phyloP scores from a whole-genome alignment of 2,797 vertebrate genomes.

The Microctenopoma stevenorrisi region DNA sequence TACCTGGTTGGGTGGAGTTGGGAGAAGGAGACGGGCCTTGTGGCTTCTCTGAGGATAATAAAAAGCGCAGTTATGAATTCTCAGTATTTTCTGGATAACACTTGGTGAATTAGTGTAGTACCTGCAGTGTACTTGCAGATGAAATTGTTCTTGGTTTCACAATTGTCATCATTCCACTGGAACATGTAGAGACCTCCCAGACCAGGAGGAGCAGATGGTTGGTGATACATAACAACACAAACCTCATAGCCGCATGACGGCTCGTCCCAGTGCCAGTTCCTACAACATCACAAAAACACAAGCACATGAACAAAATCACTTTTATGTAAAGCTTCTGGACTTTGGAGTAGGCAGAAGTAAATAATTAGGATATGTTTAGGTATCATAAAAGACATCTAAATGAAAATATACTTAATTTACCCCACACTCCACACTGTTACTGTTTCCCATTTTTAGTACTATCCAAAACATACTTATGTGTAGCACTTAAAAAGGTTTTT shows the following conservation, averaged over 20 bases:
- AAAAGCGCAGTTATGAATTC: background rate
- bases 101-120: conserved; percentile 48
- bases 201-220: conserved; percentile 89
- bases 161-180: conserved; percentile 97
- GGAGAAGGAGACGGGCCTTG: conserved; percentile 54
- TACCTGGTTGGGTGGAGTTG: conserved; percentile 78
- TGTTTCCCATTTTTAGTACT: background rate
- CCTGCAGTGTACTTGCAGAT: conserved; percentile 96
- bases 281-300: conserved; percentile 59
- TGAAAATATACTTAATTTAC: no score
- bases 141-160: conserved; percentile 96
- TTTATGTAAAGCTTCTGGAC: background rate
- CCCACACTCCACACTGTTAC: background rate
- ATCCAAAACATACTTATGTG: background rate
- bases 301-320: background rate
- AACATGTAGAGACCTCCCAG: conserved; percentile 92
- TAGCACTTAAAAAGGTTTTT: fast-evolving
- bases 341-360: no score
- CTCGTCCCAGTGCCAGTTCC: conserved; percentile 97
- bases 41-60: conserved; percentile 70
- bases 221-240: conserved; percentile 98
- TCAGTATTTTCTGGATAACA: background rate
- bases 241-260: conserved; percentile 95
- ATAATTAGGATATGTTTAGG: background rate
- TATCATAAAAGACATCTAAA: no score